These are phyloP conservation scores for Cryptops parisi DNA, from an alignment of 2,888 invertebrate genomes.

Conservation along the genomic window DNA sequence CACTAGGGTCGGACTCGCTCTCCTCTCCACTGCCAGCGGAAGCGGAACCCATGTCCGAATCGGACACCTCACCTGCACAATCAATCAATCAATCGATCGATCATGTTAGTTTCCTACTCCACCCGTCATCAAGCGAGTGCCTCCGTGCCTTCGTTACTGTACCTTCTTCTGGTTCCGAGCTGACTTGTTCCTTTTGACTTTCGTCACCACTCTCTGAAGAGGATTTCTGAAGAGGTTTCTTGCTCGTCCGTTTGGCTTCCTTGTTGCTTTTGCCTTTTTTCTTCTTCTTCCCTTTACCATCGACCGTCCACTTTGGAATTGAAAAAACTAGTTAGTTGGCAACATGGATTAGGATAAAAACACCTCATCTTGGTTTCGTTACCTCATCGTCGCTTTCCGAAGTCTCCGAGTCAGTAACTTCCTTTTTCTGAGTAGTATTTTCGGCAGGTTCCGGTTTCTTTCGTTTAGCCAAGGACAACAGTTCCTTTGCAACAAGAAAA, in stretches of 20 bases:
- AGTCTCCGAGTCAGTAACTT: slow-evolving; percentile 33
- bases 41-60: slow-evolving; percentile 26
- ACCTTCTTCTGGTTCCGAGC: slow-evolving; percentile 74
- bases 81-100: not conserved
- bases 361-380: slow-evolving; percentile 20
- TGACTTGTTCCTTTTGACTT: slow-evolving; percentile 30
- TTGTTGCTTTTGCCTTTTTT: slow-evolving; percentile 31
- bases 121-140: no score
- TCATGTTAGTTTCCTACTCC: not conserved
- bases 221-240: slow-evolving; percentile 8
- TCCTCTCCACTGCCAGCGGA: slow-evolving; percentile 15
- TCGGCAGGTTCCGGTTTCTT: slow-evolving; percentile 37
- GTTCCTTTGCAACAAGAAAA: slow-evolving; percentile 45
- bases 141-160: no score
- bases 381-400: slow-evolving; percentile 40
- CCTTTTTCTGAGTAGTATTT: not conserved
- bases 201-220: slow-evolving; percentile 7
- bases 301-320: slow-evolving; percentile 25
- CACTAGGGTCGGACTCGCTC: slow-evolving; percentile 31
- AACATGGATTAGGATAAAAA: not conserved
- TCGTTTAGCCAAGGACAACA: slow-evolving; percentile 65
- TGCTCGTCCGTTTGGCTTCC: slow-evolving; percentile 19
- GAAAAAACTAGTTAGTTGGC: no score
- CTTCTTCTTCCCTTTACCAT: slow-evolving; percentile 32
- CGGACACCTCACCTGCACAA: slow-evolving; percentile 60